Evolutionary conservation across 2,113 vertebrate genomes (phyloP).

Genomic region (Pogona vitticeps): DNA sequence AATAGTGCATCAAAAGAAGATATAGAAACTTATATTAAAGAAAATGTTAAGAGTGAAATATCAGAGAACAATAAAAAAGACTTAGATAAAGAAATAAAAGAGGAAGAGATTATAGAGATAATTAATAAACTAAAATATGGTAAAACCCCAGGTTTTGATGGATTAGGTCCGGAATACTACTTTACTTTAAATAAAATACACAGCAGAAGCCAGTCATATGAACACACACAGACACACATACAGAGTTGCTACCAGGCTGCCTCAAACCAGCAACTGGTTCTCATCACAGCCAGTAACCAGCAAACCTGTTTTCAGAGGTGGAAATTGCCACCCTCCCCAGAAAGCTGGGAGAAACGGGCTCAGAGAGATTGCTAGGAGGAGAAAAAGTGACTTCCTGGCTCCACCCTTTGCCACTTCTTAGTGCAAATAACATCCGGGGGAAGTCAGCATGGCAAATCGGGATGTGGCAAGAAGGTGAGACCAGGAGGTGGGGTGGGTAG

Average conservation of each 20-base stretch:
- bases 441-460: not conserved
- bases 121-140: too few species aligned
- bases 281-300: slow-evolving; percentile 37
- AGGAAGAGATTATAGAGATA: too few species aligned
- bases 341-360: not conserved
- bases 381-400: not conserved
- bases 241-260: slow-evolving; percentile 13
- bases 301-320: not conserved
- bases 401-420: not conserved
- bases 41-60: too few species aligned
- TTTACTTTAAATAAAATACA: slow-evolving; percentile 46
- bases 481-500: not conserved
- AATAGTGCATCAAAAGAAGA: too few species aligned
- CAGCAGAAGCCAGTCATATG: slow-evolving; percentile 32
- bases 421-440: slow-evolving; percentile 5
- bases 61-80: too few species aligned
- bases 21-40: too few species aligned
- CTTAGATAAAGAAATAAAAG: too few species aligned
- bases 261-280: slow-evolving; percentile 21
- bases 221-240: not conserved
- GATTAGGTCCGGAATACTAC: too few species aligned
- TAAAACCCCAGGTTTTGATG: too few species aligned
- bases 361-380: not conserved
- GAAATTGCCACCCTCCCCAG: not conserved
- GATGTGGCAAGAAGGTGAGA: not conserved